Evolutionary conservation across 1,140 invertebrate genomes (phyloP), one percentile per base, ranked within the genome.

Genomic region (Drosophila jambulina): DNA sequence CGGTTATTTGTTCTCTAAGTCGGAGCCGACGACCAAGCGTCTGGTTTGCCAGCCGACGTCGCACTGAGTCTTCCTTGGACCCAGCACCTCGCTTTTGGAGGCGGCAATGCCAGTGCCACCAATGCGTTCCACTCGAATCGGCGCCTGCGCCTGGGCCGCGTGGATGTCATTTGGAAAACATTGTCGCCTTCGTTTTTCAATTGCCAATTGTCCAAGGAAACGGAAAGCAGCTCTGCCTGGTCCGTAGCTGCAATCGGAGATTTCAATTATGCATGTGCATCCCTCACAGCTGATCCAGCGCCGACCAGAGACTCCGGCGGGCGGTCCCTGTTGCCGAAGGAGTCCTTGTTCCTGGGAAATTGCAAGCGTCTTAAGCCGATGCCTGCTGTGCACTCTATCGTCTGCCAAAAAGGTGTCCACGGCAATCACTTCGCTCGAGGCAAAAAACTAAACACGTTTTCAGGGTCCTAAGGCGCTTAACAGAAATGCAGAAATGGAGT

Each of bases 161-260:
- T 87, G 84, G 84, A 90, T 69, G 43, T 45, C 75, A 57, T 88
- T 88, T 88, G 53, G 36, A 88, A 87, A 88, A 90, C 82, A 82
- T 64, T 72, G 49, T 64, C 21, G 51, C 23, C 46, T 19, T 56
- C 53, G 75, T 84, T 81, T 86, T 85, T 78, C 77, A 88, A 88
- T 84, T 69, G 82, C 45, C 57, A 61, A 67, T n/a, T 58, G 61
- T 56, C 78, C 43, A 56, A 56, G 53, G 54, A 76, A 72, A 49
- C 67, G 38, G 38, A 54, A 40, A 23, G 17, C 54, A 46, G 29
- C 40, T 34, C 64, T 77, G 71, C 68, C 78, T 82, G 43, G 43
- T 45, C 43, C 21, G 21, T 45, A 23, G 54, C 21, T 27, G 67
- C 46, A 75, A 70, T 75, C 68, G 51, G 43, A 65, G 34, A 63